Conservation (phyloP, 2,113 vertebrate genomes). For the Lanius ludovicianus region DNA sequence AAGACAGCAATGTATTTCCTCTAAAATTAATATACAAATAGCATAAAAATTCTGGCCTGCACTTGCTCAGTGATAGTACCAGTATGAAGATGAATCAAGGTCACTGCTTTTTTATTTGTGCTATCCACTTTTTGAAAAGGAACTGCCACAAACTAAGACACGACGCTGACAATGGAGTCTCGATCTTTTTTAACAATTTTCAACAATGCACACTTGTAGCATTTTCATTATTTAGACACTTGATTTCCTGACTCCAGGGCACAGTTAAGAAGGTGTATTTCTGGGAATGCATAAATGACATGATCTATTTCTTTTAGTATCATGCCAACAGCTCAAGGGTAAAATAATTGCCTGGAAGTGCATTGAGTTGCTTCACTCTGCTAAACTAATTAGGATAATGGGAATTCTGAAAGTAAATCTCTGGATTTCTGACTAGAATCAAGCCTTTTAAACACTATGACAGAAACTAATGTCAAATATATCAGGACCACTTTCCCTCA, state of each 20-base stretch:
- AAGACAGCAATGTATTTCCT: neutral
- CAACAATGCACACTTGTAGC: neutral
- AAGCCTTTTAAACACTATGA: neutral
- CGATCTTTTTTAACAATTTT: neutral
- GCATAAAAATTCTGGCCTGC: neutral
- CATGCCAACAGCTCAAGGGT: neutral
- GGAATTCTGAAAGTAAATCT: slow-evolving; percentile 11
- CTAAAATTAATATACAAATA: neutral
- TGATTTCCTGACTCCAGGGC: neutral
- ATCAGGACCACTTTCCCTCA: neutral
- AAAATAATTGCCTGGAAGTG: neutral
- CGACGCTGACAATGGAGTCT: neutral
- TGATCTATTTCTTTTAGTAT: neutral
- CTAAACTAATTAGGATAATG: slow-evolving; percentile 1
- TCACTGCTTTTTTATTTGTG: neutral
- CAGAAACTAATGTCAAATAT: neutral
- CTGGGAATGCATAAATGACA: neutral
- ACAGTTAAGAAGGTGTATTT: neutral
- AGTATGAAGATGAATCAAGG: neutral
- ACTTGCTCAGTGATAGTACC: neutral
- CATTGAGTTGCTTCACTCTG: neutral
- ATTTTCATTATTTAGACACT: neutral
- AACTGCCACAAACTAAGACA: neutral
- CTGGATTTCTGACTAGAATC: neutral
- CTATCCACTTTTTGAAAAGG: neutral